Conservation (phyloP, 2,888 invertebrate species). For the Lycia hirtaria region DNA sequence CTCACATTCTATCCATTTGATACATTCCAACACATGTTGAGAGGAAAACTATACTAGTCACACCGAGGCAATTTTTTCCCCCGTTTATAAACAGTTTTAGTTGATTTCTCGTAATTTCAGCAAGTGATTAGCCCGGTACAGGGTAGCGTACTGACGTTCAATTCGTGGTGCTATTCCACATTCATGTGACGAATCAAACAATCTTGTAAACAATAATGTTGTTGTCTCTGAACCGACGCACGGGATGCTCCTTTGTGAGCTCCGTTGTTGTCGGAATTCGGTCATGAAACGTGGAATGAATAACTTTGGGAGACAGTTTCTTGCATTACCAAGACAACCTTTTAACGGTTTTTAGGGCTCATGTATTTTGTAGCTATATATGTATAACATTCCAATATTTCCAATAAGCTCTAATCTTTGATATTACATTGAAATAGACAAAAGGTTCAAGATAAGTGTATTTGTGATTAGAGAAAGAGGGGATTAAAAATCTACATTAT, state of each 20-base stretch:
- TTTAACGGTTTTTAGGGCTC: background rate
- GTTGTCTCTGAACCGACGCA: conserved; percentile 57
- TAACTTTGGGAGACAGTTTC: conserved; percentile 4
- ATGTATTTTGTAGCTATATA: background rate
- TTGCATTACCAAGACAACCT: background rate
- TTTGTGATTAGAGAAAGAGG: background rate
- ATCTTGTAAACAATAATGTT: conserved; percentile 78
- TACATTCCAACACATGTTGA: conserved; percentile 28
- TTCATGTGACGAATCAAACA: conserved; percentile 73
- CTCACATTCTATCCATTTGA: conserved; percentile 56
- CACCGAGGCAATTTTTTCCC: background rate
- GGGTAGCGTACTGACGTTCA: conserved; percentile 57
- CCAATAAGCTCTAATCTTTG: background rate
- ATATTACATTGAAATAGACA: no score
- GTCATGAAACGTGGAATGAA: conserved; percentile 14
- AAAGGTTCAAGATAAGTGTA: no score
- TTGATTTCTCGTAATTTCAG: conserved; percentile 18
- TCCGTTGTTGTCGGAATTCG: conserved; percentile 27
- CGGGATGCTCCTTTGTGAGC: conserved; percentile 55
- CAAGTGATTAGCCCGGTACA: conserved; percentile 39
- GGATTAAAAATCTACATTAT: background rate
- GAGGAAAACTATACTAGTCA: background rate
- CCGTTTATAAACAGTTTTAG: background rate
- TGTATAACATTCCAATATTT: background rate
- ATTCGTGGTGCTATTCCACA: conserved; percentile 48